A percentile compares a stretch with the other conserved stretches of the same genome.
phyloP scores from a whole-genome alignment of 2,797 vertebrate genomes.

The Remorina albescens region DNA sequence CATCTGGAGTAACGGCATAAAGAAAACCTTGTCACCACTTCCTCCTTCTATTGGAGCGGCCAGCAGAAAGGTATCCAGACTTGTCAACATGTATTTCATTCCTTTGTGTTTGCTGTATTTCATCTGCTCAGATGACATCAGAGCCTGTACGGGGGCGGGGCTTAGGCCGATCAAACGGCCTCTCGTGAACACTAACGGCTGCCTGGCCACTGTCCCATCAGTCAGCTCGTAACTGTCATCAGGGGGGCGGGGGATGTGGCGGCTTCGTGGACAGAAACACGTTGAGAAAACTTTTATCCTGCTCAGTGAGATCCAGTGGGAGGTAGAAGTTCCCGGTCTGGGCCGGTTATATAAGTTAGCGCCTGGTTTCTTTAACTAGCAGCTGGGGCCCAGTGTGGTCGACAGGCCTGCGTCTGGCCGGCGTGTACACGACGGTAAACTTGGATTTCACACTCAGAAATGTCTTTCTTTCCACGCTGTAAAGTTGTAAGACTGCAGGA shows the following conservation, averaged over 20 bases:
- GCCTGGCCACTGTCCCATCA: conserved; percentile 71
- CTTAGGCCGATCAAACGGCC: conserved; percentile 46
- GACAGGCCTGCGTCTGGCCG: conserved; percentile 45
- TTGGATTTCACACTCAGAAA: background rate
- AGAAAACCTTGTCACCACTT: conserved; percentile 50
- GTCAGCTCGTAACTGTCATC: conserved; percentile 77
- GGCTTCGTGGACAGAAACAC: conserved; percentile 46
- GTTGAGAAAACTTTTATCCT: conserved; percentile 62
- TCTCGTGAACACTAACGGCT: conserved; percentile 7
- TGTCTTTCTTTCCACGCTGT: background rate
- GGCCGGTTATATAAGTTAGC: conserved; percentile 36
- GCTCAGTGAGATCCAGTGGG: conserved; percentile 51
- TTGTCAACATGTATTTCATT: conserved; percentile 24
- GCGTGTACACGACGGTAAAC: background rate
- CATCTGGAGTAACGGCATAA: conserved; percentile 22
- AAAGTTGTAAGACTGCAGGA: background rate
- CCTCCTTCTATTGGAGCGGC: conserved; percentile 16
- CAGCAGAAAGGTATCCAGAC: background rate
- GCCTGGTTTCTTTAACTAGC: conserved; percentile 71
- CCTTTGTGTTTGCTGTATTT: conserved; percentile 13
- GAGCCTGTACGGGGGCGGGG: conserved; percentile 19
- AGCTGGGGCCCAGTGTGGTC: conserved; percentile 33
- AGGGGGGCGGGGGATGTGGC: conserved; percentile 55
- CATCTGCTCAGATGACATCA: conserved; percentile 36
- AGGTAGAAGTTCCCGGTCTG: conserved; percentile 39